Percentiles rank a stretch among this genome's conserved stretches.
phyloP scores from a whole-genome alignment of 92 coral and sea anemone species.

The Meandrina meandrites region DNA sequence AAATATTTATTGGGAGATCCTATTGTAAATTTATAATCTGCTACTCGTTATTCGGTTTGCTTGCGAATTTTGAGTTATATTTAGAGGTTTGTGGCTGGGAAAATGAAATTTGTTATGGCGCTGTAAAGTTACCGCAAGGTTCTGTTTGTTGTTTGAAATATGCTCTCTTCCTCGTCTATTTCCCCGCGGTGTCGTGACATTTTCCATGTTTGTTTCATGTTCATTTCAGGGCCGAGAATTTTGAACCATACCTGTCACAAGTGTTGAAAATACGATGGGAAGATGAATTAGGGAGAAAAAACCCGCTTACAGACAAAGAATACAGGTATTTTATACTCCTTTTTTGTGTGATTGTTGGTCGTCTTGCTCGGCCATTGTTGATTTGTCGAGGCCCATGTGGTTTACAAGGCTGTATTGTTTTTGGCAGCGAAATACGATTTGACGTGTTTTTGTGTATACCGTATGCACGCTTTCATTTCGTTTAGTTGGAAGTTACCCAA shows the following conservation, averaged over 20 bases:
- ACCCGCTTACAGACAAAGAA: slow-evolving; percentile 76
- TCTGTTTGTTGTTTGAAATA: slow-evolving; percentile 1
- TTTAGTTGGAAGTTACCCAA: neutral
- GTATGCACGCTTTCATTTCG: slow-evolving; percentile 1
- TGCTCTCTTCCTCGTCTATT: slow-evolving; percentile 22
- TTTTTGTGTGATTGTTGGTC: neutral
- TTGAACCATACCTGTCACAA: slow-evolving; percentile 92
- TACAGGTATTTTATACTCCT: slow-evolving; percentile 69
- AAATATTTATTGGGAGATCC: slow-evolving; percentile 40
- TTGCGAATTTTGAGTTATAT: slow-evolving; percentile 26
- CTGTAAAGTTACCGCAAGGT: neutral
- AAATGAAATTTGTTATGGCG: slow-evolving; percentile 14
- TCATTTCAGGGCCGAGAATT: slow-evolving; percentile 85
- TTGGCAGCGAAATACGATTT: slow-evolving; percentile 25
- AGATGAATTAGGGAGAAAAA: slow-evolving; percentile 83
- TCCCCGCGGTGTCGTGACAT: slow-evolving; percentile 35
- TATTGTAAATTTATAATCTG: slow-evolving; percentile 28
- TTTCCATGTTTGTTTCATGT: slow-evolving; percentile 38
- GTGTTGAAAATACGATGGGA: slow-evolving; percentile 96
- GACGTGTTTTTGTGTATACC: slow-evolving; percentile 5
- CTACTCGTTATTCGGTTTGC: slow-evolving; percentile 29
- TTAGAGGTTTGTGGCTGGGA: slow-evolving; percentile 19
- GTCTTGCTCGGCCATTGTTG: slow-evolving; percentile 4
- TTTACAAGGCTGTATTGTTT: slow-evolving; percentile 43
- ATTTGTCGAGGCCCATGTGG: slow-evolving; percentile 34